Evolutionary conservation across 2,113 vertebrate species (phyloP), one percentile per base, ranked within the genome.

Genomic region (Microcebus jonahi): DNA sequence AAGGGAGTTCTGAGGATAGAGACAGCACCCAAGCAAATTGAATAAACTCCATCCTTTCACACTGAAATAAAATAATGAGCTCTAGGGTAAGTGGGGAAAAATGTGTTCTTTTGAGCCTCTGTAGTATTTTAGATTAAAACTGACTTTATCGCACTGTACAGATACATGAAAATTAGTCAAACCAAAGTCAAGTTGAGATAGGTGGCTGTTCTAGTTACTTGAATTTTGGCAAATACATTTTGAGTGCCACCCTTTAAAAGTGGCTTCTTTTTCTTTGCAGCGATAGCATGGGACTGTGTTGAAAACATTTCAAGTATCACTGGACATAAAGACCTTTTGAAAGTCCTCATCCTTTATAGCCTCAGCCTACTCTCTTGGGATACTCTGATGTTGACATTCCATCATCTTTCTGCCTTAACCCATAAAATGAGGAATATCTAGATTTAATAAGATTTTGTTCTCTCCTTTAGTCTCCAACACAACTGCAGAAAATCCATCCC

Each of bases 121-220:
- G 3, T 31, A 71, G 25, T 59, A 17, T 1, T 42, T 76, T 29
- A 71, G 36, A 63, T 70, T 50, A 68, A 20, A 71, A 79, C 3
- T 65, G 65, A 42, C 65, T 57, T 94, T 81, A 36, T 79, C 36
- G 18, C 67, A 63, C 63, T 57, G 0, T 59, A 84, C 0, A 84
- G 84, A 94, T 36, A 77, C 20, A 75, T 65, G 36, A 92, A 97
- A 95, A 96, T 77, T 36, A 84, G 50, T 14, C 63, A 87, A 96
- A 61, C 23, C 23, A 96, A 68, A 53, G 67, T 77, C 23, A 93
- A 77, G 11, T 45, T 73, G 42, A 75, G 55, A 68, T 91, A 95
- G 83, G 34, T 45, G 1, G 59, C 82, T 71, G 57, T 53, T 90
- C 75, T 76, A 48, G 57, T 79, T 79, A 88, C 36, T 88, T 88